phyloP scores from a whole-genome alignment of 2,797 vertebrate genomes.

The Poecilia gillii region DNA sequence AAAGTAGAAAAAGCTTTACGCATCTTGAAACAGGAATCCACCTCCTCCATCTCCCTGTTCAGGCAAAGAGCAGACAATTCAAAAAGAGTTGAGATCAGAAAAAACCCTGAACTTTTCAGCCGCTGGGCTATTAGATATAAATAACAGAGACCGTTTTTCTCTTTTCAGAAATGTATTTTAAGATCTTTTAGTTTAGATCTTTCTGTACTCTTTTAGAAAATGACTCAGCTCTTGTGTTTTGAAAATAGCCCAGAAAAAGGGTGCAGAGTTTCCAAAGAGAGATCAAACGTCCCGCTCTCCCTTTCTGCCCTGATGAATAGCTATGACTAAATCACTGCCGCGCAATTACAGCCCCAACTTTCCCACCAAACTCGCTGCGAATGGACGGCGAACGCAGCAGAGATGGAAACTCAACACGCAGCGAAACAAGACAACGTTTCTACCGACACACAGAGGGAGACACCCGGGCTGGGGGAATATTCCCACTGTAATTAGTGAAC shows the following conservation, averaged over 20 bases:
- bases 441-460: conserved; percentile 40
- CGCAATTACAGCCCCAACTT: conserved; percentile 46
- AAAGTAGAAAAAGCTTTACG: no score
- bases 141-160: not conserved
- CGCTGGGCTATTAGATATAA: not conserved
- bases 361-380: conserved; percentile 8
- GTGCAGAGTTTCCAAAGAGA: conserved; percentile 30
- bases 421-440: not conserved
- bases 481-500: conserved; percentile 72
- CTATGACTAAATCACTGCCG: conserved; percentile 44
- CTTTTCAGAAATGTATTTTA: no score
- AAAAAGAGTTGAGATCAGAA: no score
- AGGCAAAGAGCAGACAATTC: no score
- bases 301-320: conserved; percentile 39
- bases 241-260: conserved; percentile 13
- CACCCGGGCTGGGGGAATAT: conserved; percentile 59
- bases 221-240: conserved; percentile 1
- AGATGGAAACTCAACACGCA: not conserved
- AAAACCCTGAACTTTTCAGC: not conserved
- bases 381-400: not conserved
- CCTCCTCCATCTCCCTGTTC: no score
- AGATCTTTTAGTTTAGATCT: not conserved
- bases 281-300: conserved; percentile 1
- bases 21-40: no score
- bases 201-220: conserved; percentile 12